Evolutionary conservation across 2,888 invertebrate genomes (phyloP).

Genomic region (Ichneumoninae sp.): DNA sequence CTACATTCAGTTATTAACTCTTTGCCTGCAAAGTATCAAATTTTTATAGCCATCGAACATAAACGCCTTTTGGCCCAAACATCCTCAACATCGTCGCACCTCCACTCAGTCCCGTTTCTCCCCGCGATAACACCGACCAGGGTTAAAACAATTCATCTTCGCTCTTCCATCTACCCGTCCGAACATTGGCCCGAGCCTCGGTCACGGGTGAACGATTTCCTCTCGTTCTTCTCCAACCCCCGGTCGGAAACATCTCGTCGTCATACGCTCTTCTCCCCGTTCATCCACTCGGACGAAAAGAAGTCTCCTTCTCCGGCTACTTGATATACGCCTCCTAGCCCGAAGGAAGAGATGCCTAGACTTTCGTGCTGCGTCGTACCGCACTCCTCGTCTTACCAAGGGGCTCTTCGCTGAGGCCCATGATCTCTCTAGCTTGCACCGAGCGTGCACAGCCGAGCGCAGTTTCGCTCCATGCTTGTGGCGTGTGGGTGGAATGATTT

Average conservation of each 20-base stretch:
- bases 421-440: conserved; percentile 10
- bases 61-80: too few species aligned
- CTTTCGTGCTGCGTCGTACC: conserved; percentile 55
- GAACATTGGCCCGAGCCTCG: conserved; percentile 14
- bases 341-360: conserved; percentile 66
- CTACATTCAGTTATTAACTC: too few species aligned
- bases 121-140: background rate
- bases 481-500: conserved; percentile 69
- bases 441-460: conserved; percentile 36
- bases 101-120: background rate
- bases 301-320: conserved; percentile 70
- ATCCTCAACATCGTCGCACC: background rate
- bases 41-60: too few species aligned
- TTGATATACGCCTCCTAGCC: conserved; percentile 74
- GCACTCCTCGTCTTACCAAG: conserved; percentile 6
- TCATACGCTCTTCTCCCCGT: conserved; percentile 44
- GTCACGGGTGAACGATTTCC: conserved; percentile 59
- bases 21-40: too few species aligned
- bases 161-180: background rate
- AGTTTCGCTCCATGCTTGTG: conserved; percentile 15
- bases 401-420: background rate
- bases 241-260: conserved; percentile 39
- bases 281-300: conserved; percentile 48
- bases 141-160: background rate
- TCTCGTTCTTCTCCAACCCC: conserved; percentile 23